Percentiles rank a stretch among this genome's conserved stretches.
phyloP scores from a whole-genome alignment of 2,797 vertebrate species.

The Schizothorax lantsangensis region DNA sequence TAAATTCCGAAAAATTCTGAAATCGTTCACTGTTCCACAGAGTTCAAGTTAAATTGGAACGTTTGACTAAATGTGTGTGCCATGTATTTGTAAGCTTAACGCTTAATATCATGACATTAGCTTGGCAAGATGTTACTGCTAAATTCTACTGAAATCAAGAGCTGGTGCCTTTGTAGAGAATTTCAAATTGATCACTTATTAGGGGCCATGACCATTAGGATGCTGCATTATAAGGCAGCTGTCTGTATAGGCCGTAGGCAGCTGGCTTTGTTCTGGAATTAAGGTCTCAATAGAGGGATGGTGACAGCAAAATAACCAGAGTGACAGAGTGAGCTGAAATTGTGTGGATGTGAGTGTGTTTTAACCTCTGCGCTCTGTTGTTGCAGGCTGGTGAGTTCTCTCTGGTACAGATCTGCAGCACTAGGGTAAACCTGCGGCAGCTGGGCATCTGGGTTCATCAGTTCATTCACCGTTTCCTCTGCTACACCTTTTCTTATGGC shows the following conservation, averaged over 20 bases:
- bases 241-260: not conserved
- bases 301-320: not conserved
- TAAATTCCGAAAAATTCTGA: too few relatives aligned
- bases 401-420: slow-evolving; percentile 94
- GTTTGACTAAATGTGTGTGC: not conserved
- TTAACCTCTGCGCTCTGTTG: slow-evolving; percentile 90
- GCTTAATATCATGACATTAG: not conserved
- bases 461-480: slow-evolving; percentile 87
- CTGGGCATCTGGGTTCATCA: slow-evolving; percentile 93
- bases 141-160: not conserved
- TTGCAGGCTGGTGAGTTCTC: slow-evolving; percentile 90
- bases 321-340: not conserved
- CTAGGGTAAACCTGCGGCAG: slow-evolving; percentile 89
- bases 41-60: not conserved
- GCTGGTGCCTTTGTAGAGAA: not conserved
- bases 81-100: not conserved
- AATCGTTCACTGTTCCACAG: not conserved
- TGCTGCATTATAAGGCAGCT: not conserved
- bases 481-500: slow-evolving; percentile 85
- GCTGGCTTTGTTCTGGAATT: not conserved
- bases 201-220: not conserved
- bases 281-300: not conserved
- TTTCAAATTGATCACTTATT: not conserved
- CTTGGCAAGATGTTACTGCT: not conserved
- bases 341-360: slow-evolving; percentile 3